Conservation (phyloP, 2,797 vertebrate species). For the Novumbra hubbsi region DNA sequence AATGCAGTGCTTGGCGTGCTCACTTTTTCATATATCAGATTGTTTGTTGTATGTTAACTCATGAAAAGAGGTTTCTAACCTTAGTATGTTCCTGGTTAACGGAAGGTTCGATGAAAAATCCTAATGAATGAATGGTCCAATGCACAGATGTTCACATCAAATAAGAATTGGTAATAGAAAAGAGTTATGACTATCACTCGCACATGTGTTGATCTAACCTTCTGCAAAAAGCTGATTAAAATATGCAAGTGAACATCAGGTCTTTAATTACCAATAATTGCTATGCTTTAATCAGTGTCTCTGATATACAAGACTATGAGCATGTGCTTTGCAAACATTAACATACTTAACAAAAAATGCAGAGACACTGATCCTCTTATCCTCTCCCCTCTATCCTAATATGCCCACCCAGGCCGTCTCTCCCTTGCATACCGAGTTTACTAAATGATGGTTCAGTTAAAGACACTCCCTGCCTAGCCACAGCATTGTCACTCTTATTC, state of each 20-base stretch:
- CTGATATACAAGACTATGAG: slow-evolving; percentile 3
- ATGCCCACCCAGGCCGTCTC: background rate
- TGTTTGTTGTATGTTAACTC: background rate
- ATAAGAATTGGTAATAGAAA: background rate
- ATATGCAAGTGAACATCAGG: slow-evolving; percentile 1
- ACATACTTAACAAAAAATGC: background rate
- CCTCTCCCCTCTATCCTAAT: background rate
- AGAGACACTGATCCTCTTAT: background rate
- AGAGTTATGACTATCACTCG: background rate
- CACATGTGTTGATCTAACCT: background rate
- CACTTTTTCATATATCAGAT: background rate
- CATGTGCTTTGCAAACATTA: background rate
- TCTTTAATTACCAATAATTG: background rate
- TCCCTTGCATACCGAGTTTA: background rate
- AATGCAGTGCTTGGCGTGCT: background rate
- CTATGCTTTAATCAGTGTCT: background rate
- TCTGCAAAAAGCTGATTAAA: background rate
- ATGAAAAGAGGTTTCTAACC: too few relatives aligned
- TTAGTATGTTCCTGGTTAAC: too few relatives aligned
- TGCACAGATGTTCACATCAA: background rate
- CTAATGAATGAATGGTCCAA: too few relatives aligned
- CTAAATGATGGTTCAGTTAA: background rate
- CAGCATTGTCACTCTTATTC: background rate
- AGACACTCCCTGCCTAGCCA: background rate
- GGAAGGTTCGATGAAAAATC: too few relatives aligned